Evolutionary conservation across 2,113 vertebrate species (phyloP).

Genomic region (Vidua chalybeata): DNA sequence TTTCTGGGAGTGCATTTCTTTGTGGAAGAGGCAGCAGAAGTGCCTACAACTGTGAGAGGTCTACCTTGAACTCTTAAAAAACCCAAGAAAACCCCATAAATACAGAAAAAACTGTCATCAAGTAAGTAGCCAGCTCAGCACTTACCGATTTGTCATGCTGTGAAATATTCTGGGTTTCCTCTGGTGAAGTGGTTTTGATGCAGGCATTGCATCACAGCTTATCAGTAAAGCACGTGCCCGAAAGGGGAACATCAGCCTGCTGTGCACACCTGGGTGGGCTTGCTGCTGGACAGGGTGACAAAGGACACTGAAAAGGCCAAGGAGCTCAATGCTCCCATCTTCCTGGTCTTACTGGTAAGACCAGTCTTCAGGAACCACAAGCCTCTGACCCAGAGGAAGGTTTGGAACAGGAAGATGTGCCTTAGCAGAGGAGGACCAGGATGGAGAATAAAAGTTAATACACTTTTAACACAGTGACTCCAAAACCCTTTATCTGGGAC

Average conservation of each 20-base stretch:
- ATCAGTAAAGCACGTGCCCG: accelerated
- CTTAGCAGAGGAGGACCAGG: neutral
- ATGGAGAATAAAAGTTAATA: neutral
- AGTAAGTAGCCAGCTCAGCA: neutral
- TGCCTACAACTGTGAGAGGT: neutral
- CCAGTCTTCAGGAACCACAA: neutral
- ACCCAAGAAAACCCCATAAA: accelerated
- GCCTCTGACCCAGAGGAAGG: neutral
- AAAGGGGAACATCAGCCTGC: neutral
- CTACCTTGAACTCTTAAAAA: neutral
- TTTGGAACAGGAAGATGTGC: neutral
- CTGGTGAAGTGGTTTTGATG: neutral
- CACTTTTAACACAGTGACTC: neutral
- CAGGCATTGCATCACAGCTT: neutral
- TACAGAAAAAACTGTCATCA: neutral
- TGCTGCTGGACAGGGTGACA: neutral
- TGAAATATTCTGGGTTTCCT: neutral
- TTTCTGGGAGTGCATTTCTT: neutral
- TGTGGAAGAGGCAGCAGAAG: neutral
- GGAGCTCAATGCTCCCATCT: neutral
- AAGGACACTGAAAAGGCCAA: neutral
- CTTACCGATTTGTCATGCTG: neutral
- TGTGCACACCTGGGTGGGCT: neutral
- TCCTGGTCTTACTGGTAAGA: neutral
- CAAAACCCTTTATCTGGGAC: neutral